These are phyloP conservation scores for Mesoligia furuncula DNA, from an alignment of 2,888 invertebrate genomes.

Conservation along the genomic window DNA sequence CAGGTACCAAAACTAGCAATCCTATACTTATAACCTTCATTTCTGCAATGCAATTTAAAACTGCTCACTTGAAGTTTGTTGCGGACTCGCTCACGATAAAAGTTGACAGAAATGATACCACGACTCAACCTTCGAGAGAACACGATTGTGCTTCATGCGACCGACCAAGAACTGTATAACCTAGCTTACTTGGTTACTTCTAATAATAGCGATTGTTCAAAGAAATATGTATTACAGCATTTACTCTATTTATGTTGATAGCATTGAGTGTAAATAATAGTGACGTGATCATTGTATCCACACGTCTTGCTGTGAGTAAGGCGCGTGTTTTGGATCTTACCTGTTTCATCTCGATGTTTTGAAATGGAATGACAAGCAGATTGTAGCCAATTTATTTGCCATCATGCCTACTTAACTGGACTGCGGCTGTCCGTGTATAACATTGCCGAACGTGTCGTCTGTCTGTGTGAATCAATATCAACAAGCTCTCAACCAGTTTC, in stretches of 20 bases:
- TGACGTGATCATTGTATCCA: slow-evolving; percentile 49
- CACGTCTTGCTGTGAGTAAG: slow-evolving; percentile 34
- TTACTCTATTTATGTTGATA: slow-evolving; percentile 49
- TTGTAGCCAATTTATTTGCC: slow-evolving; percentile 52
- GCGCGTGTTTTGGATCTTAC: slow-evolving; percentile 46
- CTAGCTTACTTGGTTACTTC: slow-evolving; percentile 20
- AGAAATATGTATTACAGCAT: slow-evolving; percentile 45
- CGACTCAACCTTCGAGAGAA: slow-evolving; percentile 43
- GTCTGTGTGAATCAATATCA: slow-evolving; percentile 38
- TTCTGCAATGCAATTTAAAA: slow-evolving; percentile 11
- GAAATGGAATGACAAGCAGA: slow-evolving; percentile 44
- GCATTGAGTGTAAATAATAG: slow-evolving; percentile 43
- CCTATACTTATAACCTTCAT: slow-evolving; percentile 12
- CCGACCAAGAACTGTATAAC: slow-evolving; percentile 17
- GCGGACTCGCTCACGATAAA: slow-evolving; percentile 36
- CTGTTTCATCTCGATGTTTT: slow-evolving; percentile 58
- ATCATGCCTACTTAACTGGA: slow-evolving; percentile 42
- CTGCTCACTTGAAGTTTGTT: slow-evolving; percentile 13
- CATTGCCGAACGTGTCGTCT: slow-evolving; percentile 7
- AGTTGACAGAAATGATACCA: slow-evolving; percentile 51
- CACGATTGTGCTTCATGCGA: slow-evolving; percentile 18
- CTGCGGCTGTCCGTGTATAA: slow-evolving; percentile 17
- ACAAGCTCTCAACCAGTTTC: slow-evolving; percentile 28
- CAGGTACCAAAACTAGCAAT: background rate
- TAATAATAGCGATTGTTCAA: slow-evolving; percentile 49